Evolutionary conservation across 1,140 invertebrate genomes (phyloP).

Genomic region (Carcinoscorpius rotundicauda): DNA sequence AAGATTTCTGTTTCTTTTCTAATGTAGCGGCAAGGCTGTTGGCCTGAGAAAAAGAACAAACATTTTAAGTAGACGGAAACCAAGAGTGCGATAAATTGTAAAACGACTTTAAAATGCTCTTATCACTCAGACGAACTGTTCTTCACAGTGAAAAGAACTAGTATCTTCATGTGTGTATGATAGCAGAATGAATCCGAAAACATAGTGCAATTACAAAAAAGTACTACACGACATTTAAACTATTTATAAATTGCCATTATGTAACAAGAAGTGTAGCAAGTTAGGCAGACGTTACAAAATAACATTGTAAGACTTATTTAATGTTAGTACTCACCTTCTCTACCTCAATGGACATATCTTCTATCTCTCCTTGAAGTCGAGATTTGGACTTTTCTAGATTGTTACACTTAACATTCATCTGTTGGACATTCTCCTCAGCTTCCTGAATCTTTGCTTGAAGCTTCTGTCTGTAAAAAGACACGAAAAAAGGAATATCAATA

Average conservation of each 20-base stretch:
- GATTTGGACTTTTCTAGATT: slow-evolving; percentile 96
- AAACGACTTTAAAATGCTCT: too few species aligned
- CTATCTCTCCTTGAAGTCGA: slow-evolving; percentile 89
- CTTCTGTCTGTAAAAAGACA: slow-evolving; percentile 49
- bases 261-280: too few species aligned
- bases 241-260: too few species aligned
- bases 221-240: too few species aligned
- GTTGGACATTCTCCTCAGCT: slow-evolving; percentile 94
- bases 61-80: not conserved
- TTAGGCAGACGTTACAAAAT: too few species aligned
- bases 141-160: not conserved
- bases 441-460: slow-evolving; percentile 90
- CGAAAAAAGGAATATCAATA: too few species aligned
- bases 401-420: slow-evolving; percentile 90
- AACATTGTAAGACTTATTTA: too few species aligned
- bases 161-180: too few species aligned
- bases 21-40: slow-evolving; percentile 88
- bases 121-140: too few species aligned
- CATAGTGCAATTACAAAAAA: too few species aligned
- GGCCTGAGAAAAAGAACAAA: slow-evolving; percentile 38
- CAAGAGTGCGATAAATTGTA: too few species aligned
- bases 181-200: too few species aligned
- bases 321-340: slow-evolving; percentile 49
- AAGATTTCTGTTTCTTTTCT: slow-evolving; percentile 99
- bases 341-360: slow-evolving; percentile 95